Base-by-base conservation (phyloP, 2,888 invertebrate genomes). In the Eulithis prunata region DNA sequence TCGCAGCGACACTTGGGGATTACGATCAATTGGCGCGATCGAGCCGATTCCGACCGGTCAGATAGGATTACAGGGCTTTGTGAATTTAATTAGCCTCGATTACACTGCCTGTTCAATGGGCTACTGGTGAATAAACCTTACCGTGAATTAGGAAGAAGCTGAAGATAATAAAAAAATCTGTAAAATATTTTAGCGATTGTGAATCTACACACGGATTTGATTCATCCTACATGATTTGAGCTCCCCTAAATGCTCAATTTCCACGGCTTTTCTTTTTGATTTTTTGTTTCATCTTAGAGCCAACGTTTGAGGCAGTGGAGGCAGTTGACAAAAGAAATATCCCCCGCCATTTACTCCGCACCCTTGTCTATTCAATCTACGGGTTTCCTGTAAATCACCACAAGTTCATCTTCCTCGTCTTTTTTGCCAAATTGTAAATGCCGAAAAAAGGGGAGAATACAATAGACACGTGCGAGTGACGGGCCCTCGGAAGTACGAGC, bases 11-110 rank as follows among this genome's bases (percentile, higher is more conserved):
- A 57, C 62, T 57, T 59, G 66, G 72, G 78, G 81, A 80, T 83
- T 81, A 84, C 83, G 78, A 78, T 76, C 79, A 81, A 84, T 85
- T 84, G 80, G 76, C 75, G 73, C 73, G 74, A 71, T 71, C 75
- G 72, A 67, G 72, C 65, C 73, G 68, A 73, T 75, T 70, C 72
- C 70, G 68, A 70, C 73, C 68, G 65, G 57, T 57, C 66, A 41
- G 59, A 56, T 68, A 61, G 76, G 73, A 77, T 77, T 77, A 78
- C 70, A 62, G 57, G 64, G 43, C 64, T 59, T 66, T 70, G 68
- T 69, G 73, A 71, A 73, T 73, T 71, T 70, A 71, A 73, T 73
- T 73, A 73, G 61, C 61, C 65, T 61, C 51, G 45, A 63, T 63
- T 58, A 57, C 41, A 49, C 38, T 57, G 46, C 45, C 12, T 38